A percentile compares a stretch with the other conserved stretches of the same genome.
Conservation (phyloP, 1,140 invertebrate species). For the Pseudomyrmex dendroicus region DNA sequence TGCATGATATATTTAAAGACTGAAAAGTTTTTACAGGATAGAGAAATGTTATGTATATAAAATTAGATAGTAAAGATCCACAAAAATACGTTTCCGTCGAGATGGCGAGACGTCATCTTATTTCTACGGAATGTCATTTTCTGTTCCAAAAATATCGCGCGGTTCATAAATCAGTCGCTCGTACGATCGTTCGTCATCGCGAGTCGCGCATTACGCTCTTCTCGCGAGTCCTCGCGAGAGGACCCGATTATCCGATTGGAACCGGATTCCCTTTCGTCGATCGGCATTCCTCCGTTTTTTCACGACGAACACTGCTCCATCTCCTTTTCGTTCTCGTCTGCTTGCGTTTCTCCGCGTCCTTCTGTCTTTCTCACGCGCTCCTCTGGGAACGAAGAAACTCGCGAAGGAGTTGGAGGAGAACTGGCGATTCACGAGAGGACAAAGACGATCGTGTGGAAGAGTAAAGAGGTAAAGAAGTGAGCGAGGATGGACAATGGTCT, state of each 20-base stretch:
- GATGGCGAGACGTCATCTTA: conserved; percentile 21
- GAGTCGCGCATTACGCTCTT: conserved; percentile 56
- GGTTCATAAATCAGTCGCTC: conserved; percentile 54
- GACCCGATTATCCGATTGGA: conserved; percentile 72
- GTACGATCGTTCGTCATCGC: conserved; percentile 61
- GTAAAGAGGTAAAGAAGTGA: conserved; percentile 83
- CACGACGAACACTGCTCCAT: conserved; percentile 64
- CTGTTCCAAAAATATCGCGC: conserved; percentile 50
- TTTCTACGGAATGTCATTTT: conserved; percentile 34
- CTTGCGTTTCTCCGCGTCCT: conserved; percentile 43
- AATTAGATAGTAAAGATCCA: background rate
- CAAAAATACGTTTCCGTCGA: background rate
- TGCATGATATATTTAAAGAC: background rate
- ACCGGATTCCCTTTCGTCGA: conserved; percentile 73
- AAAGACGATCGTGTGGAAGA: conserved; percentile 72
- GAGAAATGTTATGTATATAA: background rate
- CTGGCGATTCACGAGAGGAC: conserved; percentile 62
- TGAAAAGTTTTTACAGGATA: background rate
- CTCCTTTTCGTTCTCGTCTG: conserved; percentile 46
- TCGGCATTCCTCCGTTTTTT: conserved; percentile 73
- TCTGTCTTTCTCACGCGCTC: conserved; percentile 57
- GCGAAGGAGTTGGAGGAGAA: conserved; percentile 38
- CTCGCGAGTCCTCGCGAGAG: conserved; percentile 39
- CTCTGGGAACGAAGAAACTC: conserved; percentile 51
- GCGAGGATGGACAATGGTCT: conserved; percentile 85